Evolutionary conservation across 2,113 vertebrate species (phyloP).

Genomic region (Trochalopteron elliotii): DNA sequence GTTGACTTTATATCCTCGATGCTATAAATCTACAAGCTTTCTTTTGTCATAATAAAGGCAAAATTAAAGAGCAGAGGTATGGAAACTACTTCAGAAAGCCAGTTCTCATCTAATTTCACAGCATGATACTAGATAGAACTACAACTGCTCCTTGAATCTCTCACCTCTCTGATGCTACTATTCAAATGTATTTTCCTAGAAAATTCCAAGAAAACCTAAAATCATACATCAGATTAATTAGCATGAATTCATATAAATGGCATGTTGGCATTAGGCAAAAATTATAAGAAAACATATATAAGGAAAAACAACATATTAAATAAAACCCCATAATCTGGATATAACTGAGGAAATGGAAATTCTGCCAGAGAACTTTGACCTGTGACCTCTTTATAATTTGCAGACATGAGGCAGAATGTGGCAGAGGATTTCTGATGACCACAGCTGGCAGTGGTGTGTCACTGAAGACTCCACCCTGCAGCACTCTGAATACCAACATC

Average conservation of each 20-base stretch:
- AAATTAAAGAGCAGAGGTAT: no score
- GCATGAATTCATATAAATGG: background rate
- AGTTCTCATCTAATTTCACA: background rate
- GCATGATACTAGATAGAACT: background rate
- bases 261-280: background rate
- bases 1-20: no score
- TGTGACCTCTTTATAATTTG: background rate
- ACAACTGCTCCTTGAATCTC: background rate
- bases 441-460: accelerated
- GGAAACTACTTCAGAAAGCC: background rate
- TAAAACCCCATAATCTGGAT: background rate
- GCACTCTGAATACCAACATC: background rate
- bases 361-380: background rate
- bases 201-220: background rate
- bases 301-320: background rate
- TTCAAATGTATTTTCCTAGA: background rate
- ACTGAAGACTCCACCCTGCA: background rate
- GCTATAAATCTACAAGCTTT: no score
- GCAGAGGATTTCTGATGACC: background rate
- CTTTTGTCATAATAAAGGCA: no score
- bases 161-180: background rate
- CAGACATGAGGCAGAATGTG: background rate
- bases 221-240: background rate
- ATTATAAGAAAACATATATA: background rate
- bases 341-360: background rate